These are phyloP conservation scores for Nymphalis io DNA, from an alignment of 1,140 invertebrate genomes.

Conservation along the genomic window DNA sequence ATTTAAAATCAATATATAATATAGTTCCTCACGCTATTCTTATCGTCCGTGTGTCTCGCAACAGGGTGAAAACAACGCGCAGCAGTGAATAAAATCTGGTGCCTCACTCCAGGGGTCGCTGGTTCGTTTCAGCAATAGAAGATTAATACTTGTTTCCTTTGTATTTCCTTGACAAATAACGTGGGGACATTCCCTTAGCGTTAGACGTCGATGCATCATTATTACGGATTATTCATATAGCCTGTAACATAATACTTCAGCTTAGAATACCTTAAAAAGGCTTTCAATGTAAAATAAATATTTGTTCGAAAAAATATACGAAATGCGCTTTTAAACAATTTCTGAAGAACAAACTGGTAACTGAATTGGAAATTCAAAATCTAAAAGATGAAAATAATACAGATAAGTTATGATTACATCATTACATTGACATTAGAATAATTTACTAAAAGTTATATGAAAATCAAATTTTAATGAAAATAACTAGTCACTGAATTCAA, in stretches of 20 bases:
- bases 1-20: background rate
- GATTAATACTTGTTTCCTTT: slow-evolving; percentile 70
- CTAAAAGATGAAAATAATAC: no score
- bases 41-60: background rate
- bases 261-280: slow-evolving; percentile 13
- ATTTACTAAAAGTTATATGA: no score
- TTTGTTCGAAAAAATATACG: background rate
- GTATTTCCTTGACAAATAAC: slow-evolving; percentile 61
- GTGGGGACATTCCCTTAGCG: slow-evolving; percentile 48
- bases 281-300: slow-evolving; percentile 5
- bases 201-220: slow-evolving; percentile 50
- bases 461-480: no score
- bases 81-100: slow-evolving; percentile 59
- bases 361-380: no score
- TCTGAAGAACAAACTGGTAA: background rate
- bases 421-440: no score
- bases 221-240: slow-evolving; percentile 50
- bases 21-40: background rate
- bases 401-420: no score
- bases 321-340: background rate
- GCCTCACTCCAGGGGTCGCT: slow-evolving; percentile 62
- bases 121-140: slow-evolving; percentile 60
- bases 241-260: slow-evolving; percentile 33
- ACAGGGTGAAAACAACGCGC: slow-evolving; percentile 51
- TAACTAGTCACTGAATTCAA: no score